Conservation (phyloP, 2,797 vertebrate species). For the Acrocephalus scirpaceus region DNA sequence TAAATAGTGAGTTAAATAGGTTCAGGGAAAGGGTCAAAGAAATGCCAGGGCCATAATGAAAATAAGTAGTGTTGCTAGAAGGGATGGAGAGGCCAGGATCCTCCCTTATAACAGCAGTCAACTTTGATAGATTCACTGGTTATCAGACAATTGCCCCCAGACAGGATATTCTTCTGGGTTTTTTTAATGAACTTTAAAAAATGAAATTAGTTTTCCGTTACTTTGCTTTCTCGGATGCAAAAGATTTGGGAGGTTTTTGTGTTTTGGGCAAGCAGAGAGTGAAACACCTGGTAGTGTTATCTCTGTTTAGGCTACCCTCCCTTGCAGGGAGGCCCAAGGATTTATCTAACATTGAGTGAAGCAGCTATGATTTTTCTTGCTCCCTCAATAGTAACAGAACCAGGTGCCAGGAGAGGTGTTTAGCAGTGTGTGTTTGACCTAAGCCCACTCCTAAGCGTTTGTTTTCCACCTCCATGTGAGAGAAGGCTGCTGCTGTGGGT, state of each 20-base stretch:
- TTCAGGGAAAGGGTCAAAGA: neutral
- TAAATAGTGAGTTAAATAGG: neutral
- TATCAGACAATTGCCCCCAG: neutral
- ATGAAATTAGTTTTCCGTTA: neutral
- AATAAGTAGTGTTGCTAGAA: neutral
- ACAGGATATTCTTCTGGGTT: neutral
- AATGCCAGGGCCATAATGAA: neutral
- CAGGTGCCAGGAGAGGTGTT: neutral
- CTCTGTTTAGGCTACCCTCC: neutral
- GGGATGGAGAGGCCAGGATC: neutral
- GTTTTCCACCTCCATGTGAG: accelerated
- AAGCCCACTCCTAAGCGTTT: neutral
- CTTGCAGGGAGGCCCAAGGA: neutral
- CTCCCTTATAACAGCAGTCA: neutral
- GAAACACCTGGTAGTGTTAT: neutral
- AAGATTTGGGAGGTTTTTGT: neutral
- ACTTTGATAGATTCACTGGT: neutral
- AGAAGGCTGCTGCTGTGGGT: neutral
- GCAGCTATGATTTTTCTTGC: neutral
- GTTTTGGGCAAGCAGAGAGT: neutral
- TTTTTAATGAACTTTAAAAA: neutral
- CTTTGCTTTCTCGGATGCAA: neutral
- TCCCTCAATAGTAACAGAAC: neutral
- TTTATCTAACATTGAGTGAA: neutral
- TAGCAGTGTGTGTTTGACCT: neutral